phyloP scores from a whole-genome alignment of 1,140 invertebrate genomes.

The Neotoxoptera formosana region DNA sequence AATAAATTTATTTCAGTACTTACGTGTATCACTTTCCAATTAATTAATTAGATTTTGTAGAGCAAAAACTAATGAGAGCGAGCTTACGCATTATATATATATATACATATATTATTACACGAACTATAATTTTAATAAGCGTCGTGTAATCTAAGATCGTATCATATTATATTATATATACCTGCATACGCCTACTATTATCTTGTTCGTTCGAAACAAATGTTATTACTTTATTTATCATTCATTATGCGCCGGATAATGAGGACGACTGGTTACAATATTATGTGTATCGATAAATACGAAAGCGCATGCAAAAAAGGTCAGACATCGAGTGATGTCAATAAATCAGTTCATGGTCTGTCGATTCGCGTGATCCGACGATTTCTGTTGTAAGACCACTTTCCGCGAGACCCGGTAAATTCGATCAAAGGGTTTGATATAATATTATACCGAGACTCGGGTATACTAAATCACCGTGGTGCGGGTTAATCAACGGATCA shows the following conservation, averaged over 20 bases:
- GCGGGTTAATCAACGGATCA: conserved; percentile 6
- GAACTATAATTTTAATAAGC: conserved; percentile 6
- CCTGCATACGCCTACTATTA: neutral
- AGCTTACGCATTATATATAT: neutral
- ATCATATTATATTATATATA: neutral
- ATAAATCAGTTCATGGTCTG: conserved; percentile 34
- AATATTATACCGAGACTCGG: neutral
- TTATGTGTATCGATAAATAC: neutral
- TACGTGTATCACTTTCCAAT: neutral
- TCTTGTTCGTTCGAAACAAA: neutral
- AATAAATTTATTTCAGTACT: neutral
- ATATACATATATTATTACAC: neutral
- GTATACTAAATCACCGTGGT: neutral
- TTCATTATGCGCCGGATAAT: neutral
- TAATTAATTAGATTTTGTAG: neutral
- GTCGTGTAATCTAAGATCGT: neutral
- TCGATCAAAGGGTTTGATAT: conserved; percentile 13
- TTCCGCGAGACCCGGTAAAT: neutral
- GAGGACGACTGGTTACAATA: neutral
- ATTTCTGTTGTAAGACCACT: conserved; percentile 12
- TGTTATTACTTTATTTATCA: neutral
- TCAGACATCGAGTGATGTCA: neutral
- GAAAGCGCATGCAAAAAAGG: conserved; percentile 40
- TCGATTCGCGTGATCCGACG: neutral
- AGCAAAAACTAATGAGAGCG: neutral